These are phyloP conservation scores for Panagrolaimus sp. DNA, from an alignment of 1,140 invertebrate genomes.

Conservation along the genomic window DNA sequence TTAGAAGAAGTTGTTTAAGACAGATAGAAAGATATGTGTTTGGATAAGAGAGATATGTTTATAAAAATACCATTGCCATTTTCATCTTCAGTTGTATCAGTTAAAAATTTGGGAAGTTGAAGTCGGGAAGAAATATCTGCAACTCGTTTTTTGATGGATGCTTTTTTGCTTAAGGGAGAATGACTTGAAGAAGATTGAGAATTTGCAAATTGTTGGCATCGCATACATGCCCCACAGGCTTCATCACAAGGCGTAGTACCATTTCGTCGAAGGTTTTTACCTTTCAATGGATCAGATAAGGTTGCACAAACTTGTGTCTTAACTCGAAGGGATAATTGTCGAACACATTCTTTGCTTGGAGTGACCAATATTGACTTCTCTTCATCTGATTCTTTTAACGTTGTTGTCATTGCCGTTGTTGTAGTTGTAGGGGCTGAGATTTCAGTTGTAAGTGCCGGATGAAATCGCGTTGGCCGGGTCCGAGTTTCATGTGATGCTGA, in stretches of 20 bases:
- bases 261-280: constrained; percentile 19
- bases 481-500: not conserved
- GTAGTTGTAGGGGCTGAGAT: not conserved
- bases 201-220: constrained; percentile 11
- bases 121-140: constrained; percentile 27
- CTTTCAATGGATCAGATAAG: constrained; percentile 37
- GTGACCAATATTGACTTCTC: not conserved
- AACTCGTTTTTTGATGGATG: constrained; percentile 21
- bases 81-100: constrained; percentile 6
- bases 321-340: constrained; percentile 32
- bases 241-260: constrained; percentile 10
- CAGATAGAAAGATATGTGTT: no score
- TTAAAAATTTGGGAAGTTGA: constrained; percentile 29
- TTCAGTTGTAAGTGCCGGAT: not conserved
- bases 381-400: not conserved
- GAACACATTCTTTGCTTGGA: constrained; percentile 26
- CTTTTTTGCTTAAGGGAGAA: constrained; percentile 14
- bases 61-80: not conserved
- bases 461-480: not conserved
- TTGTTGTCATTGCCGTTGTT: not conserved
- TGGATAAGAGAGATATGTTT: not conserved
- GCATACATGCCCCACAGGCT: constrained; percentile 18
- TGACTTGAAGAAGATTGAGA: constrained; percentile 19
- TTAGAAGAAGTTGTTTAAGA: no score
- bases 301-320: constrained; percentile 42